Percentiles rank a stretch among this genome's conserved stretches.
Evolutionary conservation across 1,140 invertebrate species (phyloP).

Genomic region (Ptiloglossa arizonensis): DNA sequence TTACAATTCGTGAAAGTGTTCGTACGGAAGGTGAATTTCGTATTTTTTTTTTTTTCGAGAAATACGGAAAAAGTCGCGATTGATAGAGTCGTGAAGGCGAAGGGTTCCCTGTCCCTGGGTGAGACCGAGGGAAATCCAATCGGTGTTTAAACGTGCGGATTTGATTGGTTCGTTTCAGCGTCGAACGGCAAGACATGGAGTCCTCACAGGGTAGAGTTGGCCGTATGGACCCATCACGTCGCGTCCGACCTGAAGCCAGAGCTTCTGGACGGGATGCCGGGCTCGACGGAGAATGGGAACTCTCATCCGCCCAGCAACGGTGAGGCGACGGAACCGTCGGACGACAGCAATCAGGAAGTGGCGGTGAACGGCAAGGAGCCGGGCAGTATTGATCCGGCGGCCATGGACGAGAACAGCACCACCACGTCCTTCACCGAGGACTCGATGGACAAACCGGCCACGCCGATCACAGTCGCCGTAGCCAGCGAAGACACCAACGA

Average conservation of each 20-base stretch:
- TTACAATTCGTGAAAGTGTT: too few species aligned
- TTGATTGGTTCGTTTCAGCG: constrained; percentile 76
- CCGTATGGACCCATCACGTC: constrained; percentile 95
- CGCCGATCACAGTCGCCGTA: constrained; percentile 74
- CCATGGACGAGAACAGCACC: constrained; percentile 82
- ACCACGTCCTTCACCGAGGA: constrained; percentile 89
- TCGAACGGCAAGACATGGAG: constrained; percentile 86
- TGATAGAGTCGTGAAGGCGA: too few species aligned
- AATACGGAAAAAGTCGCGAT: too few species aligned
- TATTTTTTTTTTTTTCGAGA: too few species aligned
- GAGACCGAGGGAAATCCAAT: too few species aligned
- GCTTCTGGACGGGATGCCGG: constrained; percentile 89
- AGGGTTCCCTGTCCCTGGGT: too few species aligned
- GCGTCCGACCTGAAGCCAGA: constrained; percentile 91
- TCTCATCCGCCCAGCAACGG: constrained; percentile 79
- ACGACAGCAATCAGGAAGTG: constrained; percentile 82
- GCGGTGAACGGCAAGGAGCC: constrained; percentile 76
- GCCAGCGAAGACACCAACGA: constrained; percentile 79
- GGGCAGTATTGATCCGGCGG: constrained; percentile 73
- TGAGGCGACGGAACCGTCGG: constrained; percentile 79
- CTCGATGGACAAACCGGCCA: constrained; percentile 84
- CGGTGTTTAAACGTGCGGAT: not conserved
- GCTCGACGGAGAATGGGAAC: constrained; percentile 82
- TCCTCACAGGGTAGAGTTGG: constrained; percentile 93
- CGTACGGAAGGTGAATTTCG: too few species aligned